These are phyloP conservation scores for Orius insidiosus DNA, from an alignment of 1,140 invertebrate genomes.

Conservation along the genomic window DNA sequence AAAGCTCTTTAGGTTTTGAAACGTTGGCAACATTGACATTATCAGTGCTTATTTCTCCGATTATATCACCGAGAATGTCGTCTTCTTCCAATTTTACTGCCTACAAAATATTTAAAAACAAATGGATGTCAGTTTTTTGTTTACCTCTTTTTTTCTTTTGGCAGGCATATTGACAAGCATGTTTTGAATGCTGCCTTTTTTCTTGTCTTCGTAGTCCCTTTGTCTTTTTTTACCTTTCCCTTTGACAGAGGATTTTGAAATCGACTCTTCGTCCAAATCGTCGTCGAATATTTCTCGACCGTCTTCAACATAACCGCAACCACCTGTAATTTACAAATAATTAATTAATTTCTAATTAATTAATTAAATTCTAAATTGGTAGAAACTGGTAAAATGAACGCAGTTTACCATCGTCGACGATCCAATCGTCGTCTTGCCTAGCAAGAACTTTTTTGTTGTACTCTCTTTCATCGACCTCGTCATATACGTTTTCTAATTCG, in stretches of 20 bases:
- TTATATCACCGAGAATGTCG: slow-evolving; percentile 63
- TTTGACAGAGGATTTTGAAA: slow-evolving; percentile 22
- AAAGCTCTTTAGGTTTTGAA: slow-evolving; percentile 5
- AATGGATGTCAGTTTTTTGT: neutral
- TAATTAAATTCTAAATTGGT: neutral
- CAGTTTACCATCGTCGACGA: slow-evolving; percentile 73
- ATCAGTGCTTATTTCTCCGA: slow-evolving; percentile 47
- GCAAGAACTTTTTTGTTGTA: slow-evolving; percentile 68
- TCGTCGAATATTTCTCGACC: slow-evolving; percentile 95
- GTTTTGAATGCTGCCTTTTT: slow-evolving; percentile 50
- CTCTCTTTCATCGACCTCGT: slow-evolving; percentile 79
- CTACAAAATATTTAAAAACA: slow-evolving; percentile 6
- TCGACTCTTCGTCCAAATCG: slow-evolving; percentile 56
- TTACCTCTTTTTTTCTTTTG: slow-evolving; percentile 62
- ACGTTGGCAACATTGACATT: slow-evolving; percentile 4
- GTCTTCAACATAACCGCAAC: slow-evolving; percentile 84
- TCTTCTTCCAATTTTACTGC: slow-evolving; percentile 47
- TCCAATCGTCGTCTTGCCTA: slow-evolving; percentile 85
- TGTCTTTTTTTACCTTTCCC: slow-evolving; percentile 17
- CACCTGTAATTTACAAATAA: slow-evolving; percentile 39
- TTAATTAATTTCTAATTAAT: too few species aligned
- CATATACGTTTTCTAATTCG: slow-evolving; percentile 72
- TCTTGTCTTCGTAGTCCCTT: slow-evolving; percentile 15
- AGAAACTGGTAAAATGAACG: too few species aligned
- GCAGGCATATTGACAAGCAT: slow-evolving; percentile 67